Evolutionary conservation across 2,113 vertebrate genomes (phyloP).

Genomic region (Passer domesticus): DNA sequence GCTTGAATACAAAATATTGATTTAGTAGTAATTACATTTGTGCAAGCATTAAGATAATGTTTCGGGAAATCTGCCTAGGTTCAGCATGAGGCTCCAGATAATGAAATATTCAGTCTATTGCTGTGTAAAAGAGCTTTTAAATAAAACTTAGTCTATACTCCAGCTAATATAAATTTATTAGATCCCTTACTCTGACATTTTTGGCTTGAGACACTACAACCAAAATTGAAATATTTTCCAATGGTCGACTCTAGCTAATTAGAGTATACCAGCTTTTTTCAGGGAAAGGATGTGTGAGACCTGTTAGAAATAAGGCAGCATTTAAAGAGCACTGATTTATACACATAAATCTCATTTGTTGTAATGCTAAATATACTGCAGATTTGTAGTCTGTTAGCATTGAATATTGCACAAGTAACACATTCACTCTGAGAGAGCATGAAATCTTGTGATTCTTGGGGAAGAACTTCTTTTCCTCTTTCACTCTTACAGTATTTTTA

Average conservation of each 20-base stretch:
- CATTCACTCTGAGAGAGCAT: not conserved
- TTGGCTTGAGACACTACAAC: not conserved
- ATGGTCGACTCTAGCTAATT: fast-evolving
- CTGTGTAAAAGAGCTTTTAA: conserved; percentile 17
- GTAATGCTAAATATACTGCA: not conserved
- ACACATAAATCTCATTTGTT: not conserved
- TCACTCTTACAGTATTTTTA: not conserved
- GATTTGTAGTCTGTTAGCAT: not conserved
- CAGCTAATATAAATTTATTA: not conserved
- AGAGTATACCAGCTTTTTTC: not conserved
- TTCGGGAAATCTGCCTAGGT: conserved; percentile 45
- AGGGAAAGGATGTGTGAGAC: not conserved
- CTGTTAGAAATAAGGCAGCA: not conserved
- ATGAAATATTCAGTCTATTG: conserved; percentile 12
- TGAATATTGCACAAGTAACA: not conserved
- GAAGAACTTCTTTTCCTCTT: not conserved
- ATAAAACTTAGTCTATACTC: not conserved
- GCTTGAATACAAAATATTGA: conserved; percentile 60
- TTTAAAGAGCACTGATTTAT: not conserved
- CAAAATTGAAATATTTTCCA: not conserved
- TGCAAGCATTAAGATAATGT: conserved; percentile 33
- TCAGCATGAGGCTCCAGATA: conserved; percentile 33
- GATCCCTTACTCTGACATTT: not conserved
- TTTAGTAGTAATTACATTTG: conserved; percentile 59
- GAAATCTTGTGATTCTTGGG: not conserved